These are phyloP conservation scores for Eupelmus urozonus DNA, from an alignment of 2,888 invertebrate genomes.

Conservation along the genomic window DNA sequence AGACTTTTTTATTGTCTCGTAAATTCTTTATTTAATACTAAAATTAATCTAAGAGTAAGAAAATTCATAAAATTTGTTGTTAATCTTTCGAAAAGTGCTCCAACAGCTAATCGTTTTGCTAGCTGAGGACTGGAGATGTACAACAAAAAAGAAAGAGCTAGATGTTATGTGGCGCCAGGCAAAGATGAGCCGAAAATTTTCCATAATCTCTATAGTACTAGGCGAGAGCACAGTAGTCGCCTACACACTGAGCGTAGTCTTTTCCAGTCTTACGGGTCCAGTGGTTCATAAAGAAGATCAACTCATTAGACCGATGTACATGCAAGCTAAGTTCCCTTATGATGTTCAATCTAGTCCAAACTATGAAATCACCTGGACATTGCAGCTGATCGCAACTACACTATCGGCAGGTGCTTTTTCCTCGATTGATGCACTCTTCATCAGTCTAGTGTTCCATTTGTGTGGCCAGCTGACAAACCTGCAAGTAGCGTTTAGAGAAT, in stretches of 20 bases:
- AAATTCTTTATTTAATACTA: too few species aligned
- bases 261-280: neutral
- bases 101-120: slow-evolving; percentile 28
- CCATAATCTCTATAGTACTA: slow-evolving; percentile 20
- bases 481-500: slow-evolving; percentile 23
- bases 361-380: slow-evolving; percentile 40
- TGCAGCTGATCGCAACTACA: neutral
- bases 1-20: too few species aligned
- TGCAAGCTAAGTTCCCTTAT: slow-evolving; percentile 24
- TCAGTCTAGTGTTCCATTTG: slow-evolving; percentile 32
- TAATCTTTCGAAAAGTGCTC: slow-evolving; percentile 17
- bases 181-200: slow-evolving; percentile 22
- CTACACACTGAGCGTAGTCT: slow-evolving; percentile 6
- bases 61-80: neutral
- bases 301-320: slow-evolving; percentile 1
- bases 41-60: too few species aligned
- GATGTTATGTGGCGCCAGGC: slow-evolving; percentile 26
- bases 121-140: slow-evolving; percentile 40
- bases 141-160: slow-evolving; percentile 12
- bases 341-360: slow-evolving; percentile 30
- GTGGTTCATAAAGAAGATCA: neutral
- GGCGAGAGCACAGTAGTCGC: slow-evolving; percentile 1
- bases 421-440: slow-evolving; percentile 15
- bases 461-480: slow-evolving; percentile 37
- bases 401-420: slow-evolving; percentile 16